Evolutionary conservation across 2,888 invertebrate genomes (phyloP).

Genomic region (Tuberolachnus salignus): DNA sequence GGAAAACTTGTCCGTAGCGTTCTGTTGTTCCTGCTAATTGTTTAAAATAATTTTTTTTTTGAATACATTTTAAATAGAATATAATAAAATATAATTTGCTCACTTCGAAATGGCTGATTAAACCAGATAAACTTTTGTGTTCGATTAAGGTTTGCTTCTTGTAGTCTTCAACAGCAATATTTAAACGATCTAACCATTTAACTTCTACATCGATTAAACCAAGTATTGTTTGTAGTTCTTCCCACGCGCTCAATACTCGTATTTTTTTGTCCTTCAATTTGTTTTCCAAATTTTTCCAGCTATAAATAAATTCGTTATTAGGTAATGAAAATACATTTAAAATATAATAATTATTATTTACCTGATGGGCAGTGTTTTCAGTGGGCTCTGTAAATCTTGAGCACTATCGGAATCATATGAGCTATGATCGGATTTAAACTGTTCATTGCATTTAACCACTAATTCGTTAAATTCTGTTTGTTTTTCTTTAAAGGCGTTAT

Average conservation of each 20-base stretch:
- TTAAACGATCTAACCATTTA: conserved; percentile 31
- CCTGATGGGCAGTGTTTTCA: conserved; percentile 36
- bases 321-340: not conserved
- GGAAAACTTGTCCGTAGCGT: conserved; percentile 21
- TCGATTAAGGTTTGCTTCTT: conserved; percentile 16
- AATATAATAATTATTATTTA: not conserved
- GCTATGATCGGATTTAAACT: not conserved
- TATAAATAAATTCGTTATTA: not conserved
- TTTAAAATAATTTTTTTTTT: not conserved
- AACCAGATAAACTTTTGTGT: conserved; percentile 24
- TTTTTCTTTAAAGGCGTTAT: conserved; percentile 36
- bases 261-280: conserved; percentile 24
- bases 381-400: conserved; percentile 5
- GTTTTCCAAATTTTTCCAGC: conserved; percentile 42
- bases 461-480: conserved; percentile 25
- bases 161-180: conserved; percentile 2
- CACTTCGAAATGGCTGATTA: conserved; percentile 42
- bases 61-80: not conserved
- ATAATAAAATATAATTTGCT: not conserved
- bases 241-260: conserved; percentile 22
- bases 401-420: not conserved
- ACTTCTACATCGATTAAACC: conserved; percentile 18
- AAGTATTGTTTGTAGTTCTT: conserved; percentile 27
- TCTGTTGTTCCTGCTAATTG: conserved; percentile 43
- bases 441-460: conserved; percentile 20